Evolutionary conservation across 2,888 invertebrate species (phyloP).

Genomic region (Ochropleura leucogaster): DNA sequence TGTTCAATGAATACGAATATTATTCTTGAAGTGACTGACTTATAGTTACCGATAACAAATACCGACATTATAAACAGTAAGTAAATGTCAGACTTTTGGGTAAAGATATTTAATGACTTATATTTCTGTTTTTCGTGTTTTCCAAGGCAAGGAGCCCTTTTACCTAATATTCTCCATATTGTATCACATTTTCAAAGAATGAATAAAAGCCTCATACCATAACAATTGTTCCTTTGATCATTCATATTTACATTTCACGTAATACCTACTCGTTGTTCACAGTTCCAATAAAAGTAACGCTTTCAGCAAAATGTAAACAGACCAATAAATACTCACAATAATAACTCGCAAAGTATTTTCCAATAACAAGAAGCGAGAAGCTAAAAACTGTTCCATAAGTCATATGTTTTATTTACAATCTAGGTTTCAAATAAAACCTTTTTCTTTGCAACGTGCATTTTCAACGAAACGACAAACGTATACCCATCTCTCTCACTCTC

Average conservation of each 20-base stretch:
- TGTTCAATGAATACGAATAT: background rate
- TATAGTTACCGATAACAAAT: constrained; percentile 1
- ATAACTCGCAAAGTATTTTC: constrained; percentile 54
- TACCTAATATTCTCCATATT: too few species aligned
- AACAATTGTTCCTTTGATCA: background rate
- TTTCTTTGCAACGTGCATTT: constrained; percentile 52
- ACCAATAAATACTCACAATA: constrained; percentile 23
- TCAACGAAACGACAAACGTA: constrained; percentile 58
- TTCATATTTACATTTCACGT: background rate
- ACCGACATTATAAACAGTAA: background rate
- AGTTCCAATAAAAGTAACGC: constrained; percentile 24
- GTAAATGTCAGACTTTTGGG: background rate
- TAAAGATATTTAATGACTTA: background rate
- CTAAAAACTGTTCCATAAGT: constrained; percentile 70
- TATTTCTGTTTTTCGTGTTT: background rate
- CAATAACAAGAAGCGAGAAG: constrained; percentile 62
- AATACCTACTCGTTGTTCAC: constrained; percentile 3
- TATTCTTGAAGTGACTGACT: background rate
- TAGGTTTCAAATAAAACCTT: constrained; percentile 69
- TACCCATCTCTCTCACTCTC: constrained; percentile 72
- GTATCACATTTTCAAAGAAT: background rate
- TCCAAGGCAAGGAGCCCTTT: background rate
- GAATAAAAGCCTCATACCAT: background rate
- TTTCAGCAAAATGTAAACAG: constrained; percentile 35
- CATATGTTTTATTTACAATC: constrained; percentile 73